phyloP scores from a whole-genome alignment of 2,888 invertebrate species.

The Drosophila borealis region DNA sequence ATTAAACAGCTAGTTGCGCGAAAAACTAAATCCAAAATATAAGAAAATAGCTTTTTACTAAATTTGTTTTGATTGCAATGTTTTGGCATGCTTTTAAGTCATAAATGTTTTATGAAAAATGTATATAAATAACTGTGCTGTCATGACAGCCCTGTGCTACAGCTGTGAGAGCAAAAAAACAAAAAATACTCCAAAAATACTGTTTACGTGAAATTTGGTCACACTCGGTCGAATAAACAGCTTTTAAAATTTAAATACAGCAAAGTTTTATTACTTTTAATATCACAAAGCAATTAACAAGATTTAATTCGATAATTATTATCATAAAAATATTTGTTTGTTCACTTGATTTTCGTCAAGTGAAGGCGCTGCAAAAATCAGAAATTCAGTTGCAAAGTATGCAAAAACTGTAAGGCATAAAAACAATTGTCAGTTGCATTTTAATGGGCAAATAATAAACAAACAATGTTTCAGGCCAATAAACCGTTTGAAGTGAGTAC shows the following conservation, averaged over 20 bases:
- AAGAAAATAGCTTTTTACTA: background rate
- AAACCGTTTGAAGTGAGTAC: slow-evolving; percentile 88
- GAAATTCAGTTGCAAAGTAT: background rate
- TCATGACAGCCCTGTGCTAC: slow-evolving; percentile 52
- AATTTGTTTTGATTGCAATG: background rate
- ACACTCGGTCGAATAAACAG: slow-evolving; percentile 14
- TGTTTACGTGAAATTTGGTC: slow-evolving; percentile 13
- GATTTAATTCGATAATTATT: slow-evolving; percentile 18
- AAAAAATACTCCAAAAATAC: slow-evolving; percentile 35
- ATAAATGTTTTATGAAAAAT: slow-evolving; percentile 27
- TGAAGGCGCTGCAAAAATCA: slow-evolving; percentile 69
- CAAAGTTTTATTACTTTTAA: slow-evolving; percentile 55
- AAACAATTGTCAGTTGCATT: slow-evolving; percentile 27
- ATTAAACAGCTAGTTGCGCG: background rate
- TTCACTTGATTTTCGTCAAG: slow-evolving; percentile 41
- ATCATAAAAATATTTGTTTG: slow-evolving; percentile 42
- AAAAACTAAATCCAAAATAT: background rate
- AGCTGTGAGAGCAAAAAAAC: slow-evolving; percentile 38
- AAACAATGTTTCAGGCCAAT: slow-evolving; percentile 74
- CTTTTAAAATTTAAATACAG: slow-evolving; percentile 28
- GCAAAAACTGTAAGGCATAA: slow-evolving; percentile 6
- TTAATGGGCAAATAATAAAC: slow-evolving; percentile 4
- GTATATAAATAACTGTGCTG: background rate
- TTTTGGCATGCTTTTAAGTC: slow-evolving; percentile 32
- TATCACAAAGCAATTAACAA: slow-evolving; percentile 64